A percentile compares a stretch with the other conserved stretches of the same genome.
Conservation (phyloP, 2,888 invertebrate genomes). For the Cataglyphis livida region DNA sequence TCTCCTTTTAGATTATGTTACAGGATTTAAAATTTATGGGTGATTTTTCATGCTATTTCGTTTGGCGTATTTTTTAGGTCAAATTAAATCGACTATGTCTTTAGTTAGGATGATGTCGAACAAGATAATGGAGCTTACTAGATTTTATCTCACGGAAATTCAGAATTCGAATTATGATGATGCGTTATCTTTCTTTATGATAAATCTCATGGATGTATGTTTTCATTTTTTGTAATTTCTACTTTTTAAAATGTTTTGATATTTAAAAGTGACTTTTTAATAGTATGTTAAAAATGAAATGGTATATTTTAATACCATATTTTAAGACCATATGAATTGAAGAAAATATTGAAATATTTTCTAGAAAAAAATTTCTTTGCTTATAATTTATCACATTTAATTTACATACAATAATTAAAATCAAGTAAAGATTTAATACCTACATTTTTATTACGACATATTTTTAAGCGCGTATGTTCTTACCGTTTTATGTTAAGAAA, state of each 20-base stretch:
- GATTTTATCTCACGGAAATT: not conserved
- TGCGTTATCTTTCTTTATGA: not conserved
- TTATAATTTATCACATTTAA: not conserved
- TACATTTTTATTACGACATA: constrained; percentile 4
- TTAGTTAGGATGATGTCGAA: not conserved
- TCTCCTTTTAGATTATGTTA: not conserved
- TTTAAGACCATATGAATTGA: not conserved
- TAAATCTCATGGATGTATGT: not conserved
- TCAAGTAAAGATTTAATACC: not conserved
- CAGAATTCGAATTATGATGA: not conserved
- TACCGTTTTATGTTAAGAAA: not conserved
- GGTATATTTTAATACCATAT: not conserved
- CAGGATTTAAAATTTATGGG: not conserved
- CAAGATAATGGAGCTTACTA: not conserved
- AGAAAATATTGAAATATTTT: not conserved
- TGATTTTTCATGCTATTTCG: not conserved
- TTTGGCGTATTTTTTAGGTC: not conserved
- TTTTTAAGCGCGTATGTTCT: not conserved
- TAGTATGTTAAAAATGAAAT: not conserved
- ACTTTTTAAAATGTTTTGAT: constrained; percentile 1
- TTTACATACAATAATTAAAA: constrained; percentile 11
- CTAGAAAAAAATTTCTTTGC: not conserved
- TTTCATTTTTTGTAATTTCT: not conserved
- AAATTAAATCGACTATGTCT: not conserved
- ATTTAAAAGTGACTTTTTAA: not conserved